These are phyloP conservation scores for Oscheius sp. DNA, from an alignment of 2,888 invertebrate genomes.

Conservation along the genomic window DNA sequence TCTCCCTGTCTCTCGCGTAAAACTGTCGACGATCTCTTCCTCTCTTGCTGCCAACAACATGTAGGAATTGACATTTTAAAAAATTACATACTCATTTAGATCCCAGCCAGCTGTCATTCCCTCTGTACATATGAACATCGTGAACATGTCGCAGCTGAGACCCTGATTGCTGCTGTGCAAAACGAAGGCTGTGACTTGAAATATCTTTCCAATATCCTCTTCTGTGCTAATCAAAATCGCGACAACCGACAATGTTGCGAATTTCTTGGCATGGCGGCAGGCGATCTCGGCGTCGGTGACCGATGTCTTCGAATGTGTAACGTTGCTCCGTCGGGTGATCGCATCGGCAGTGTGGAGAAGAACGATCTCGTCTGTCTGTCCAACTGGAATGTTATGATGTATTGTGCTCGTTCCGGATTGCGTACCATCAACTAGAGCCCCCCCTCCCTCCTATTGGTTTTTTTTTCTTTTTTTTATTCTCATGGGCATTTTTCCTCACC, in stretches of 20 bases:
- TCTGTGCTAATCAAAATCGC: slow-evolving; percentile 68
- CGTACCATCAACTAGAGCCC: slow-evolving; percentile 59
- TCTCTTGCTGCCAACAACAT: slow-evolving; percentile 65
- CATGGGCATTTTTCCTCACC: slow-evolving; percentile 22
- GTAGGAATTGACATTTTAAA: slow-evolving; percentile 34
- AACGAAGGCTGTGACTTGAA: slow-evolving; percentile 54
- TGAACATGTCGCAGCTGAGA: slow-evolving; percentile 65
- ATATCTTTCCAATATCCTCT: slow-evolving; percentile 59
- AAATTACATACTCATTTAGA: slow-evolving; percentile 35
- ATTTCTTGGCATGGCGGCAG: slow-evolving; percentile 59
- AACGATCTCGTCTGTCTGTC: slow-evolving; percentile 64
- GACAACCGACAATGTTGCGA: slow-evolving; percentile 68
- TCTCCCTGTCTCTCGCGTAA: slow-evolving; percentile 64
- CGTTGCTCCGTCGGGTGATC: slow-evolving; percentile 55
- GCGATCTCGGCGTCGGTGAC: slow-evolving; percentile 64
- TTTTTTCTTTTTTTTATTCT: background rate
- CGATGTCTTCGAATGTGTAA: slow-evolving; percentile 68
- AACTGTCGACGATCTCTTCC: slow-evolving; percentile 65
- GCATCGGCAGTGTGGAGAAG: slow-evolving; percentile 59
- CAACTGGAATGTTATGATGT: slow-evolving; percentile 69
- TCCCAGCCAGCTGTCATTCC: slow-evolving; percentile 65
- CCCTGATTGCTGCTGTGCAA: slow-evolving; percentile 61
- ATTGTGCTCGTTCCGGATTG: slow-evolving; percentile 65
- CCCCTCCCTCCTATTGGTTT: background rate
- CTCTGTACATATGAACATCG: slow-evolving; percentile 68